Base-by-base conservation (phyloP, 1,140 invertebrate species). In the Bombus vancouverensis region DNA sequence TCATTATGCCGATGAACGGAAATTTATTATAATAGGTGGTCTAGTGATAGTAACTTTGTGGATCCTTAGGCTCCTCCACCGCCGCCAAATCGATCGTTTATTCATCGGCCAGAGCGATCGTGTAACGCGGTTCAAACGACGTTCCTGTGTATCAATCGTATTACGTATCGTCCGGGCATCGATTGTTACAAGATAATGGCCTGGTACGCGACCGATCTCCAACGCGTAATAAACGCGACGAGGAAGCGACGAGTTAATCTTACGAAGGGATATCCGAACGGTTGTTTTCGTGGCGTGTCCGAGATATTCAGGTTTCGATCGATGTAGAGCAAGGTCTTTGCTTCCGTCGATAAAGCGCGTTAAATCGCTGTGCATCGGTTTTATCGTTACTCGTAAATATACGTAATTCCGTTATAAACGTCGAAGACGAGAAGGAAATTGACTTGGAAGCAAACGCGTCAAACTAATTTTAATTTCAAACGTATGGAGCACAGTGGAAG, bases 11-110 rank as follows among this genome's bases (percentile, higher is more conserved):
- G 84, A 85, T 81, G 70, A 75, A 74, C 79, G 78, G 59, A 73
- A 85, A 81, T 81, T 47, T 85, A 85, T 85, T 68, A 68, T 81
- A 75, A 81, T 81, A 75, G 70, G 39, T 57, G 59, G 42, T 15
- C 28, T 18, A 37, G 78, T 15, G 62, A 81, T 70, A 59, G 79
- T 81, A 81, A 85, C 34, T 74, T 85, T 74, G 71, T 70, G 84
- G 71, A 85, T 85, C 78, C 79, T 74, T 42, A 44, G 18, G 34
- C 81, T 32, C 9, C 57, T 62, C 13, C 47, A 18, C 8, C 53
- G 4, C 12, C 12, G 42, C 32, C 39, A 37, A 47, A 73, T 65
- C 32, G 68, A 85, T 80, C 39, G 66, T 78, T 79, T 70, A 79
- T 81, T 85, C 74, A 81, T 65, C 76, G 77, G 42, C 25, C 22